Base-by-base conservation (phyloP, 2,888 invertebrate species). In the Anoncus sp. region DNA sequence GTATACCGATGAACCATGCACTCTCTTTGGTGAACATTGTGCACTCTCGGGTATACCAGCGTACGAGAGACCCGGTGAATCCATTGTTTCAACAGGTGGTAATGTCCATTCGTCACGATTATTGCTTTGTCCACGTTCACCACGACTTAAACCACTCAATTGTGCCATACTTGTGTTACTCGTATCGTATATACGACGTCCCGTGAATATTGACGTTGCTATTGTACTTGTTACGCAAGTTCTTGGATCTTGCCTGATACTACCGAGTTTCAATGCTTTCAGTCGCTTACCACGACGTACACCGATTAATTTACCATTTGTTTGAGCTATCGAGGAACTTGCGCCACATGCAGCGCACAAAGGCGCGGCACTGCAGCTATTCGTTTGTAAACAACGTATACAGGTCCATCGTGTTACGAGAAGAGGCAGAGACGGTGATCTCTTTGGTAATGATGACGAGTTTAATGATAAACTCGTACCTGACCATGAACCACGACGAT, bases 271-370 rank as follows among this genome's bases (percentile, higher is more conserved):
- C 62, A 85, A 85, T n/a, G 85, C 85, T 71, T 88, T 90, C 38
- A 88, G 83, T 75, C 88, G 85, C 76, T 87, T 88, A 16, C 89
- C 89, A 71, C 88, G 89, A 69, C 90, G 85, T 7, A 87, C 90
- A 38, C 90, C 90, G 47, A 91, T 86, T 66, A 89, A 87, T 59
- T 86, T 87, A 27, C 86, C 88, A 75, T 89, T 87, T 20, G 85
- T 87, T 74, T 88, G 85, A 5, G 87, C 86, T 81, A 89, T 88
- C n/a, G 86, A 86, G 20, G 88, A 89, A 83, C 87, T 89, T 0
- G 95, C 94, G 84, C 96, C 93, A 84, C 97, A 97, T 5, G 96
- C 95, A 84, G 95, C 95, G 90, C 97, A 97, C 82, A 94, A 92
- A 1, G 93, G 92, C 71, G 93, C 92, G 20, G 94, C 93, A 9